A percentile compares a stretch with the other conserved stretches of the same genome.
These are phyloP conservation scores for Caligus rogercresseyi DNA, from an alignment of 1,140 invertebrate species.

Conservation along the genomic window DNA sequence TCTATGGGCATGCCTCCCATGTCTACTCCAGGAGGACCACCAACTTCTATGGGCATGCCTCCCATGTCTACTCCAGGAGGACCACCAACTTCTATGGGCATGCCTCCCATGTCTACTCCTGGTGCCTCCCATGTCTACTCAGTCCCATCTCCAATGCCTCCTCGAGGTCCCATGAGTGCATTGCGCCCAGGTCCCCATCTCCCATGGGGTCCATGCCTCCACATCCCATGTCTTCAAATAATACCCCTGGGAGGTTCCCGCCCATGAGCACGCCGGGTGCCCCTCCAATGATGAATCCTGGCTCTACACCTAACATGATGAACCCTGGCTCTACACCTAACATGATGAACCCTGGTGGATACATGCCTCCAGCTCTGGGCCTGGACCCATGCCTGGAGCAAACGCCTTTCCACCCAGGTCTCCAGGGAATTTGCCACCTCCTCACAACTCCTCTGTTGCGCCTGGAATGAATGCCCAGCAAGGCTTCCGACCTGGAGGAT, in stretches of 20 bases:
- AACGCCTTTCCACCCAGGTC: background rate
- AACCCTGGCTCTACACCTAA: no score
- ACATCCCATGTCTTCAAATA: no score
- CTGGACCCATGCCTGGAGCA: background rate
- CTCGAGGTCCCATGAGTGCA: no score
- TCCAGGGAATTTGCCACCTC: background rate
- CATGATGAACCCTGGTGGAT: no score
- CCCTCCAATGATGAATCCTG: no score
- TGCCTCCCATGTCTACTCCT: background rate
- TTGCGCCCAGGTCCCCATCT: no score
- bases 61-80: background rate
- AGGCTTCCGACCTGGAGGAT: background rate
- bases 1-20: background rate
- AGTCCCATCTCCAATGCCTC: no score
- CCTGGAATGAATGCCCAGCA: background rate
- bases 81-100: background rate
- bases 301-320: no score
- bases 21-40: background rate
- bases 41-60: background rate
- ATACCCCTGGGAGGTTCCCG: no score
- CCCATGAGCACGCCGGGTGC: background rate
- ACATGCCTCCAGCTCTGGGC: background rate
- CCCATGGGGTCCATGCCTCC: no score
- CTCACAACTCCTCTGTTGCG: no score
- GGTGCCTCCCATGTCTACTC: background rate